Conservation (phyloP, 2,888 invertebrate species). For the Lithophane leautieri region DNA sequence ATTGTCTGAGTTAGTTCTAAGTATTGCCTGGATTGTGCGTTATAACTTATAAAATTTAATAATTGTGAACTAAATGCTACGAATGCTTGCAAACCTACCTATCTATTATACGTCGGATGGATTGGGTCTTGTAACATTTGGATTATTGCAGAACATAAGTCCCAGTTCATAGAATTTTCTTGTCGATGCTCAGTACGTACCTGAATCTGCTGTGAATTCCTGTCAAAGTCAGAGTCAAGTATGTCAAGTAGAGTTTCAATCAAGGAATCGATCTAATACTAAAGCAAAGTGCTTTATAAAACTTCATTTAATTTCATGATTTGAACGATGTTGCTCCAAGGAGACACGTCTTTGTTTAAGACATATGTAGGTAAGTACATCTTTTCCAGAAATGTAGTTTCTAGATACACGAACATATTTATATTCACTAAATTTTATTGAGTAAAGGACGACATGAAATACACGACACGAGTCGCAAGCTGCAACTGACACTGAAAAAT, state of each 20-base stretch:
- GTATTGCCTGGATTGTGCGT: neutral
- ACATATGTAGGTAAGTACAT: neutral
- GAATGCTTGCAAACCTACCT: neutral
- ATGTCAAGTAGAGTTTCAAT: neutral
- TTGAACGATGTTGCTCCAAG: neutral
- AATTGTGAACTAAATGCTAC: neutral
- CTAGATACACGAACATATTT: neutral
- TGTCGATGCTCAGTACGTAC: neutral
- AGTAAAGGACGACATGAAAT: neutral
- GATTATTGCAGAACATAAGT: neutral
- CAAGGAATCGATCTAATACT: neutral
- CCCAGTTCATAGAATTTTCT: neutral
- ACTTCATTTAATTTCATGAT: neutral
- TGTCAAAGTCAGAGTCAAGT: neutral
- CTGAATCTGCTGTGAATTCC: neutral
- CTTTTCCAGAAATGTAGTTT: neutral
- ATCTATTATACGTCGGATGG: too few species aligned
- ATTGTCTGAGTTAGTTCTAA: slow-evolving; percentile 3
- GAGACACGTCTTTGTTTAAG: neutral
- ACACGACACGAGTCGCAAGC: neutral
- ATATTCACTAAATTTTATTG: slow-evolving; percentile 13
- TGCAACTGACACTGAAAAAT: slow-evolving; percentile 16
- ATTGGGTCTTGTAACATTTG: too few species aligned
- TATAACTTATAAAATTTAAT: neutral
- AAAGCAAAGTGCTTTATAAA: neutral